Conservation (phyloP, 2,113 vertebrate genomes). For the Pterocles orientalis region DNA sequence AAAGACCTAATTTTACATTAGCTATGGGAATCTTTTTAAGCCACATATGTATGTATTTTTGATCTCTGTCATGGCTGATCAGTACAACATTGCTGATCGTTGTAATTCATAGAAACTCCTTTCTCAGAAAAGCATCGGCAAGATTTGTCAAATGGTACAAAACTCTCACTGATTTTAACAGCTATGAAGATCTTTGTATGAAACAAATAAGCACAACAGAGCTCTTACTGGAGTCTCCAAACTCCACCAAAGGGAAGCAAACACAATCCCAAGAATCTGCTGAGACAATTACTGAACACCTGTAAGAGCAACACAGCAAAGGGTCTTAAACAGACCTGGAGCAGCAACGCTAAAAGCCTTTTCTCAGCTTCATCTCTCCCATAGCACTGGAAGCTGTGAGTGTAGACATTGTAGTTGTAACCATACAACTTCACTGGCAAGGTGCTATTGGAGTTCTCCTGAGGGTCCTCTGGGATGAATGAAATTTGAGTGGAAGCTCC, state of each 20-base stretch:
- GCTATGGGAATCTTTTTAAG: not conserved
- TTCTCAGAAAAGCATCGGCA: not conserved
- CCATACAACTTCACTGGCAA: constrained; percentile 85
- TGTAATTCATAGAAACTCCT: not conserved
- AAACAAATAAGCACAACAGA: not conserved
- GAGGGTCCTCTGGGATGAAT: constrained; percentile 70
- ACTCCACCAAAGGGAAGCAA: not conserved
- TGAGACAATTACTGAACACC: not conserved
- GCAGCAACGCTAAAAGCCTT: constrained; percentile 78
- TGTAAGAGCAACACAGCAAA: not conserved
- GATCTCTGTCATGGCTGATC: not conserved
- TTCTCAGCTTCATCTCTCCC: constrained; percentile 92
- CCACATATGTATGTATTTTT: not conserved
- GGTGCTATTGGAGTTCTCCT: constrained; percentile 50
- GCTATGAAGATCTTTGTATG: not conserved
- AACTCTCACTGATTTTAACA: not conserved
- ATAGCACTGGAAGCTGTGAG: constrained; percentile 93
- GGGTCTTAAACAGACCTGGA: constrained; percentile 74
- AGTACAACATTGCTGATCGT: not conserved
- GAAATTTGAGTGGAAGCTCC: constrained; percentile 96
- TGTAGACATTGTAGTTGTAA: constrained; percentile 89
- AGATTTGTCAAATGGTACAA: not conserved
- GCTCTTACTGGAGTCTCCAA: not conserved
- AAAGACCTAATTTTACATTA: not conserved
- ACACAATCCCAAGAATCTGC: not conserved